Evolutionary conservation across 2,888 invertebrate genomes (phyloP).

Genomic region (Nineta flava): DNA sequence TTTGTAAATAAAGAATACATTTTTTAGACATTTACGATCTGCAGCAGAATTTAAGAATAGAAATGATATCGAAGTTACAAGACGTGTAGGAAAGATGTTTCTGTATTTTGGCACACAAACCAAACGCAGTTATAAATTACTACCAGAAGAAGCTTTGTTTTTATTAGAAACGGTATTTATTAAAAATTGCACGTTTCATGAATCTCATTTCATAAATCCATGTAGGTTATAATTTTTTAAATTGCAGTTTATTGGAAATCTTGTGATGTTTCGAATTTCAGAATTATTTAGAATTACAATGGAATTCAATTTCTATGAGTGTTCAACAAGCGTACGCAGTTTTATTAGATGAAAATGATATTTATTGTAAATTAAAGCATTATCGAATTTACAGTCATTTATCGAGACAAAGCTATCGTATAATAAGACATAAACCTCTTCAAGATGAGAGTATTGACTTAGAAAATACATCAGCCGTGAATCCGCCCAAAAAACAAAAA

Average conservation of each 20-base stretch:
- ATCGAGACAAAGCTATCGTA: slow-evolving; percentile 17
- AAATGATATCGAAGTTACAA: slow-evolving; percentile 17
- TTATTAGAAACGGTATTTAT: slow-evolving; percentile 43
- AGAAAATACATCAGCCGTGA: too few relatives aligned
- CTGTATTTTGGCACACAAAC: slow-evolving; percentile 22
- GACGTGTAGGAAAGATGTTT: slow-evolving; percentile 17
- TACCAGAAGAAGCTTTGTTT: slow-evolving; percentile 48
- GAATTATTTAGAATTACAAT: slow-evolving; percentile 1
- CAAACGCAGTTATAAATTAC: slow-evolving; percentile 24
- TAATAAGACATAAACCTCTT: slow-evolving; percentile 9
- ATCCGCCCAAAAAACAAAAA: too few relatives aligned
- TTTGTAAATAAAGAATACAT: too few relatives aligned
- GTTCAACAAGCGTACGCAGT: slow-evolving; percentile 48
- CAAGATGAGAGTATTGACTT: neutral
- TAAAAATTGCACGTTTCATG: neutral
- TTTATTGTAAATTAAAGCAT: slow-evolving; percentile 14
- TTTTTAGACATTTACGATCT: slow-evolving; percentile 18
- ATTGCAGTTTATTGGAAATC: too few relatives aligned
- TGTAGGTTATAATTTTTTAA: neutral
- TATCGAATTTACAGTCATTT: slow-evolving; percentile 21
- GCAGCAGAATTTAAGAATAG: slow-evolving; percentile 13
- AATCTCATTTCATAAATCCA: too few relatives aligned
- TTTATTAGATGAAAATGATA: slow-evolving; percentile 21
- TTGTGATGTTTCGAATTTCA: neutral
- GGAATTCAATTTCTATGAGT: slow-evolving; percentile 31